Evolutionary conservation across 1,140 invertebrate species (phyloP).

Genomic region (Prorops nasuta): DNA sequence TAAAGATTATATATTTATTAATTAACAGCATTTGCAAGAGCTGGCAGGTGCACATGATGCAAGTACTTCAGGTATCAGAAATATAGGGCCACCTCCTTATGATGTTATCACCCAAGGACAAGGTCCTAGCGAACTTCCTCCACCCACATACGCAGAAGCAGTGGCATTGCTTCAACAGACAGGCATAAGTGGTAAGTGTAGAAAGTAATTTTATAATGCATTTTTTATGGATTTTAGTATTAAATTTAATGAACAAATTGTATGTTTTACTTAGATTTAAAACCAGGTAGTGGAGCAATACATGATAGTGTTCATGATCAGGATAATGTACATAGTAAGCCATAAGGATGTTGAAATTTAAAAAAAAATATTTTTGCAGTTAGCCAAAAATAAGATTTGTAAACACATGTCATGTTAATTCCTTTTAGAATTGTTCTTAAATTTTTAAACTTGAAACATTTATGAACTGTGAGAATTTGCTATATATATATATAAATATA

Average conservation of each 20-base stretch:
- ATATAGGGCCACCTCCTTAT: conserved; percentile 36
- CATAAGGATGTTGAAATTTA: too few relatives aligned
- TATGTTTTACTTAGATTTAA: background rate
- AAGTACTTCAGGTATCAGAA: conserved; percentile 26
- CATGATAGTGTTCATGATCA: background rate
- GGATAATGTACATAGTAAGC: background rate
- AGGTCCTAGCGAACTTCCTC: conserved; percentile 36
- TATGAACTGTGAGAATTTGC: too few relatives aligned
- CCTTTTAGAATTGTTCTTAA: too few relatives aligned
- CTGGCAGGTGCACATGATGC: conserved; percentile 30
- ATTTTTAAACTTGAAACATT: too few relatives aligned
- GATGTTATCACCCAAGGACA: conserved; percentile 36
- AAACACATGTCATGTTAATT: too few relatives aligned
- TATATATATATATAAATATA: too few relatives aligned
- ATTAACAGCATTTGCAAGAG: conserved; percentile 35
- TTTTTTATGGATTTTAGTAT: background rate
- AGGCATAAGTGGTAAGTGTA: conserved; percentile 11
- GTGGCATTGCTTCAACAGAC: conserved; percentile 34
- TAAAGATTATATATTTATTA: too few relatives aligned
- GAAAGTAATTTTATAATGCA: background rate
- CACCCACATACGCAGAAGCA: conserved; percentile 40
- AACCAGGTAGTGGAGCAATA: background rate
- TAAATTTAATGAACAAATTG: background rate
- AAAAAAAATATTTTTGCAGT: too few relatives aligned
- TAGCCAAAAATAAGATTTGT: too few relatives aligned